Evolutionary conservation across 1,140 invertebrate genomes (phyloP).

Genomic region (Drosophila oshimai): DNA sequence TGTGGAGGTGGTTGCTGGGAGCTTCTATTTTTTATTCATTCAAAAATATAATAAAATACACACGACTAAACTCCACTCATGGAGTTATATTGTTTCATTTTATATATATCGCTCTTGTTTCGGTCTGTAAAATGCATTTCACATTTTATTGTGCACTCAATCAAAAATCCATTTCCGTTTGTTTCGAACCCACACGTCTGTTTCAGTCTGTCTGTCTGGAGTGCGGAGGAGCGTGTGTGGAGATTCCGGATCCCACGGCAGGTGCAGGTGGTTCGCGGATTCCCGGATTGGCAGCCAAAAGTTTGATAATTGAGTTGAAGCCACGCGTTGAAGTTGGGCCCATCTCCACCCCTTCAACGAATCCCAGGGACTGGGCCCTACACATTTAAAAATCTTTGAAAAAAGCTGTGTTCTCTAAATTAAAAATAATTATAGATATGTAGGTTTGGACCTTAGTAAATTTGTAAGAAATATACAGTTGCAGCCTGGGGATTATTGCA

Average conservation of each 20-base stretch:
- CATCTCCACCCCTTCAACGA: not conserved
- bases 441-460: no score
- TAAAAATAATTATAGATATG: no score
- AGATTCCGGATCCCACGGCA: slow-evolving; percentile 11
- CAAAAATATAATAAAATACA: slow-evolving; percentile 39
- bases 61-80: slow-evolving; percentile 52
- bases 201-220: not conserved
- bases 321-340: slow-evolving; percentile 47
- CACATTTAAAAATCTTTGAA: not conserved
- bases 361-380: not conserved
- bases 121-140: slow-evolving; percentile 75
- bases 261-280: slow-evolving; percentile 25
- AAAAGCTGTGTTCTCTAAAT: not conserved
- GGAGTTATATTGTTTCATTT: slow-evolving; percentile 19
- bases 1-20: not conserved
- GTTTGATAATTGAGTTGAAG: slow-evolving; percentile 78
- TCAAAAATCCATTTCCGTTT: slow-evolving; percentile 81
- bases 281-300: slow-evolving; percentile 66
- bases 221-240: slow-evolving; percentile 10
- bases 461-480: no score
- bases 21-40: slow-evolving; percentile 12
- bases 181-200: slow-evolving; percentile 50
- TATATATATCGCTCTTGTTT: slow-evolving; percentile 36
- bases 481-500: no score
- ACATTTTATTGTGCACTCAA: slow-evolving; percentile 80